These are phyloP conservation scores for Eubasilissa regina DNA, from an alignment of 1,140 invertebrate species.

Conservation along the genomic window DNA sequence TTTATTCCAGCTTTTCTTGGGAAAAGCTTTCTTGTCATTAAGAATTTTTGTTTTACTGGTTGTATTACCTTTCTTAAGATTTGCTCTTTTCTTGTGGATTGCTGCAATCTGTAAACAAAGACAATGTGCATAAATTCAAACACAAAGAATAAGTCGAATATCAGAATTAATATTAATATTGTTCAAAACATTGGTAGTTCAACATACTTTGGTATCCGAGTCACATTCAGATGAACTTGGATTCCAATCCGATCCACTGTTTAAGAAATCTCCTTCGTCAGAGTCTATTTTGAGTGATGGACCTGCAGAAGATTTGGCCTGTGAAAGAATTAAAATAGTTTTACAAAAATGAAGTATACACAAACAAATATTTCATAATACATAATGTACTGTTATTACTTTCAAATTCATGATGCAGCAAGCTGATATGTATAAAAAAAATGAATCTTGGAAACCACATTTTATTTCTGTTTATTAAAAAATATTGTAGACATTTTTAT, in stretches of 20 bases:
- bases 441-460: no score
- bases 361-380: no score
- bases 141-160: no score
- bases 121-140: neutral
- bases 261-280: slow-evolving; percentile 41
- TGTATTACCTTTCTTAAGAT: slow-evolving; percentile 4
- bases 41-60: slow-evolving; percentile 19
- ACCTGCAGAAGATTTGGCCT: neutral
- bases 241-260: slow-evolving; percentile 54
- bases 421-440: no score
- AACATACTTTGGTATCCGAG: slow-evolving; percentile 43
- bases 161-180: no score
- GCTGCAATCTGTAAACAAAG: neutral
- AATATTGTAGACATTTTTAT: no score
- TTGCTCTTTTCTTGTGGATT: slow-evolving; percentile 20
- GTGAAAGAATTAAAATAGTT: no score
- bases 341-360: no score
- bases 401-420: no score
- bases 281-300: neutral
- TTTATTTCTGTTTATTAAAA: no score
- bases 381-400: no score
- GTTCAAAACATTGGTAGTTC: no score
- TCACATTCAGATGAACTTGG: slow-evolving; percentile 46
- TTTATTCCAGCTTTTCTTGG: slow-evolving; percentile 14
- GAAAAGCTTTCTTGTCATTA: slow-evolving; percentile 1